phyloP scores from a whole-genome alignment of 2,888 invertebrate species.

The Cephus rjabovi region DNA sequence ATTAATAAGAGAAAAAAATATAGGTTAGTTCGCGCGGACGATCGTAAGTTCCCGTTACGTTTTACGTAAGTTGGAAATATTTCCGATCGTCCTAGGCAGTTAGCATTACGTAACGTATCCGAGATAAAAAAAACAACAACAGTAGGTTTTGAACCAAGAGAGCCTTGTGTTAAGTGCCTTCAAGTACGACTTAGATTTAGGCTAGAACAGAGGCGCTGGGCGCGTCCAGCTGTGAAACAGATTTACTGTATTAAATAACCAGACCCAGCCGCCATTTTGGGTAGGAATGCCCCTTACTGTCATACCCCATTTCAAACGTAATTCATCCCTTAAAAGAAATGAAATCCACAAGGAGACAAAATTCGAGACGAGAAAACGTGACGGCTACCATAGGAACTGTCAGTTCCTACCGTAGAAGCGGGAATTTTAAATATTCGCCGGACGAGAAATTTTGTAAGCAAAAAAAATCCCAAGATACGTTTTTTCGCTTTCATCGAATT shows the following conservation, averaged over 20 bases:
- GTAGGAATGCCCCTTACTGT: not conserved
- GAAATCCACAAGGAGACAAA: not conserved
- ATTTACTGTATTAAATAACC: constrained; percentile 55
- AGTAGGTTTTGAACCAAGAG: constrained; percentile 60
- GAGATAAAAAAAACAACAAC: constrained; percentile 9
- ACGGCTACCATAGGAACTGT: not conserved
- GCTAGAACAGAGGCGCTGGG: constrained; percentile 64
- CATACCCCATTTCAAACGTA: not conserved
- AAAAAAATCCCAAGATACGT: not conserved
- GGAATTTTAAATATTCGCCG: not conserved
- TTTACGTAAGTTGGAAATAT: constrained; percentile 1
- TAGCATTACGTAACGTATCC: constrained; percentile 10
- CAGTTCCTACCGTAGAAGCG: not conserved
- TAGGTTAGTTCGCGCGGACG: constrained; percentile 19
- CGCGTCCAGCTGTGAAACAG: constrained; percentile 58
- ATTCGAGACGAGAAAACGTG: not conserved
- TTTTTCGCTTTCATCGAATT: not conserved
- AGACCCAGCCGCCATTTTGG: not conserved
- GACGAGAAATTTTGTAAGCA: not conserved
- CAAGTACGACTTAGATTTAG: constrained; percentile 65
- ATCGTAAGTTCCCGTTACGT: constrained; percentile 17
- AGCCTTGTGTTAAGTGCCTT: constrained; percentile 67
- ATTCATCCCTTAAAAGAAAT: not conserved
- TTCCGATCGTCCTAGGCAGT: constrained; percentile 1
- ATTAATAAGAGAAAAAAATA: constrained; percentile 31